A percentile compares a stretch with the other conserved stretches of the same genome.
Conservation (phyloP, 2,113 vertebrate genomes). For the Platysteira castanea region DNA sequence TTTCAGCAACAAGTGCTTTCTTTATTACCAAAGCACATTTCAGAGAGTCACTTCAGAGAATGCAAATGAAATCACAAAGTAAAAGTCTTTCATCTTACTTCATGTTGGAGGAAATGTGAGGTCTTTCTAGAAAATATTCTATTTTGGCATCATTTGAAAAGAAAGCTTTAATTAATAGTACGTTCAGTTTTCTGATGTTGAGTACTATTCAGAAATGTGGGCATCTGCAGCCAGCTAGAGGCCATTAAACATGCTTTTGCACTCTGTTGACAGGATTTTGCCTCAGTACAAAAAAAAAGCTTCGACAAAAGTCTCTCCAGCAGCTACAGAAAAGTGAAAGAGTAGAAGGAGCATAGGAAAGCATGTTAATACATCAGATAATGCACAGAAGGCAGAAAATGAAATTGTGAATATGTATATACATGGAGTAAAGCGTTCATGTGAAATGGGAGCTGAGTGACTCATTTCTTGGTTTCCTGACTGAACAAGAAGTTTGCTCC, state of each 20-base stretch:
- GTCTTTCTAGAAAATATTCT: constrained; percentile 39
- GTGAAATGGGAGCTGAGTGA: not conserved
- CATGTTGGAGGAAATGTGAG: not conserved
- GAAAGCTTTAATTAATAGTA: constrained; percentile 57
- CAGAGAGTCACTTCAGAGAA: constrained; percentile 59
- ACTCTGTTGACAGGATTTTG: constrained; percentile 47
- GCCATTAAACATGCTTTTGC: constrained; percentile 60
- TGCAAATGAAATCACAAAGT: constrained; percentile 55
- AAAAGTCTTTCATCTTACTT: constrained; percentile 50
- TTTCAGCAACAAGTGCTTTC: constrained; percentile 31
- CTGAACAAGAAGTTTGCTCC: not conserved
- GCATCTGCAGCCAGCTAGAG: constrained; percentile 55
- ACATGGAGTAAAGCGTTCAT: not conserved
- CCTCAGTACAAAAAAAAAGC: constrained; percentile 31
- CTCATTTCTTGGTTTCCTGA: constrained; percentile 5
- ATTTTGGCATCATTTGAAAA: constrained; percentile 48
- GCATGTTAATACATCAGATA: constrained; percentile 39
- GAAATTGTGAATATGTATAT: not conserved
- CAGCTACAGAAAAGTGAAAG: constrained; percentile 35
- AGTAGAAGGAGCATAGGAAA: constrained; percentile 19
- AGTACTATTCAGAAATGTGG: constrained; percentile 56
- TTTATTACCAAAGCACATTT: constrained; percentile 43
- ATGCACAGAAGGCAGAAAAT: not conserved
- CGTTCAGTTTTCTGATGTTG: constrained; percentile 54
- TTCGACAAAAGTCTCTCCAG: constrained; percentile 53